Conservation (phyloP, 2,888 invertebrate species). For the Hypselothyrea guttata region DNA sequence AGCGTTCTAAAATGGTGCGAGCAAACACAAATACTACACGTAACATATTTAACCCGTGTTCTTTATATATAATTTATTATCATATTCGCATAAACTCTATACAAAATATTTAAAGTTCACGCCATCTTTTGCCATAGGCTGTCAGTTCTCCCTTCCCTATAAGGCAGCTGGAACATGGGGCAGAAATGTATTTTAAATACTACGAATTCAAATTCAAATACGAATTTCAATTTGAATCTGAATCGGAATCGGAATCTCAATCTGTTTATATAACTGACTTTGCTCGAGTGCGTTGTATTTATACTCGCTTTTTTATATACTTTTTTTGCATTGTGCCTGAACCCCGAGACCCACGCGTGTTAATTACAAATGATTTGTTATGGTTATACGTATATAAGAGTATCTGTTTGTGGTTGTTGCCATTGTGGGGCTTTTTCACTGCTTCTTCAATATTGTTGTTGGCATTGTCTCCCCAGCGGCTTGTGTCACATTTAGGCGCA, state of each 20-base stretch:
- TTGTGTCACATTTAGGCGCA: slow-evolving; percentile 72
- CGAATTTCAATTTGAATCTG: slow-evolving; percentile 27
- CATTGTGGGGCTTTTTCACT: slow-evolving; percentile 62
- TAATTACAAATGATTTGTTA: slow-evolving; percentile 77
- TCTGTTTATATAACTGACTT: slow-evolving; percentile 2
- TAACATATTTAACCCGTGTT: not conserved
- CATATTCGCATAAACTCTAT: slow-evolving; percentile 1
- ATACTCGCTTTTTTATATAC: slow-evolving; percentile 23
- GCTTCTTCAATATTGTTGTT: slow-evolving; percentile 19
- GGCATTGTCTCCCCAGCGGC: slow-evolving; percentile 33
- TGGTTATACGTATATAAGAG: slow-evolving; percentile 39
- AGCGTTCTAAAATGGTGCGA: slow-evolving; percentile 51
- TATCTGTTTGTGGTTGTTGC: slow-evolving; percentile 56
- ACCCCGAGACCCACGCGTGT: slow-evolving; percentile 68
- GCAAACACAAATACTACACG: slow-evolving; percentile 27
- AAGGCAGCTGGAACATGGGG: slow-evolving; percentile 68
- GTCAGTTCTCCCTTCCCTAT: slow-evolving; percentile 44
- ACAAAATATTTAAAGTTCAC: slow-evolving; percentile 34
- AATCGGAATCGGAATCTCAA: slow-evolving; percentile 12
- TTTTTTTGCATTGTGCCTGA: slow-evolving; percentile 22
- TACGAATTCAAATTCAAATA: slow-evolving; percentile 17
- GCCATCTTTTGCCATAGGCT: slow-evolving; percentile 35
- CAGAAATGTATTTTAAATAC: slow-evolving; percentile 58
- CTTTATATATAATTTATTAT: slow-evolving; percentile 10
- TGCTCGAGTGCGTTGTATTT: slow-evolving; percentile 24